These are phyloP conservation scores for Erethizon dorsatum DNA, from an alignment of 2,797 vertebrate species.

Conservation along the genomic window DNA sequence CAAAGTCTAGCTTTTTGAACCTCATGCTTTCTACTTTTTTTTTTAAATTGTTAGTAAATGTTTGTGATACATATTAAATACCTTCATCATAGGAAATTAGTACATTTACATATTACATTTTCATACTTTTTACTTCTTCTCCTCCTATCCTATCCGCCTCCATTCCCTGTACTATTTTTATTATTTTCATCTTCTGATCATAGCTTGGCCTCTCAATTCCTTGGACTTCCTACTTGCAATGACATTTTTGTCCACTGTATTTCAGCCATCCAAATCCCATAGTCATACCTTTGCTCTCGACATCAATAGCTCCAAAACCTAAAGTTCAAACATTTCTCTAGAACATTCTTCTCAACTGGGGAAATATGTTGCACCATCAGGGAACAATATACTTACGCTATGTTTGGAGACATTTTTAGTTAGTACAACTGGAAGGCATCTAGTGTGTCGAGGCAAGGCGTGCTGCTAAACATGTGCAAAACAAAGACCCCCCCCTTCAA, in stretches of 20 bases:
- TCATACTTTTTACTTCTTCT: background rate
- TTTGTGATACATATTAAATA: background rate
- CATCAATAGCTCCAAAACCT: background rate
- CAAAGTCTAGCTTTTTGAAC: constrained; percentile 31
- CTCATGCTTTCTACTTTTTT: background rate
- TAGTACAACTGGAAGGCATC: background rate
- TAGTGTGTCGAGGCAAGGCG: background rate
- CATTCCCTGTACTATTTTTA: background rate
- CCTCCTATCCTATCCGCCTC: background rate
- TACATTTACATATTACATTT: background rate
- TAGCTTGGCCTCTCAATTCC: background rate
- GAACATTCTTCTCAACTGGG: background rate
- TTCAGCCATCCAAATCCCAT: background rate
- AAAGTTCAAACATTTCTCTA: background rate
- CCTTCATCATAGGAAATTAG: background rate
- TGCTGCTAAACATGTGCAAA: background rate
- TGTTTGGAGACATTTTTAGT: background rate
- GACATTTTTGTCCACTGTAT: background rate
- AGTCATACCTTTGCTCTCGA: background rate
- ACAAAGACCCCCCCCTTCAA: background rate
- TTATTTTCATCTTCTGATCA: constrained; percentile 16
- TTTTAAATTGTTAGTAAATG: background rate
- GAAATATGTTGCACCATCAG: background rate
- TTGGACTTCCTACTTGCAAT: background rate
- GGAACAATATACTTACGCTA: background rate